Base-by-base conservation (phyloP, 30 jellyfish, hydroid and myxozoan species). In the Nemopilema nomurai region DNA sequence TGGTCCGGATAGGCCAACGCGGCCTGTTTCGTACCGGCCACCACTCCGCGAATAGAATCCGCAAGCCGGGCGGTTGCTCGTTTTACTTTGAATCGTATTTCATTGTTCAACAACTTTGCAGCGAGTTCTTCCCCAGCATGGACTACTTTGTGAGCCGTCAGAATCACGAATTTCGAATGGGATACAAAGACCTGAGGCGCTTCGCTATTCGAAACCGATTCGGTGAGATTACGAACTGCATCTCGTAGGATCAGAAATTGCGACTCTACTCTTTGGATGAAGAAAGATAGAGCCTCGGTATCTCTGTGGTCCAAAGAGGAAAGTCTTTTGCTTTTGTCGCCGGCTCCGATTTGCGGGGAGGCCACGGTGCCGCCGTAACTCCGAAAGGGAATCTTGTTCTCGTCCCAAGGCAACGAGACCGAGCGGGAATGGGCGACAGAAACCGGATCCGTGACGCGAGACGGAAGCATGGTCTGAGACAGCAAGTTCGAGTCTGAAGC, bases 121-220 rank as follows among this genome's bases (percentile, higher is more conserved):
- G 86, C 23, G 30, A 89, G 89, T 64, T 94, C 99, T 71, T 94
- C 97, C 0, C 97, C 99, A 28, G 97, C 94, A 68, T 90, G 97
- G 23, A 94, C 99, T 9, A 94, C 99, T 86, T 94, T 94, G 69
- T 94, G 99, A 24, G 99, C 99, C 4, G 99, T 94, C 77, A 94
- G 76, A 41, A 94, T 94, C 21, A 94, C 96, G 83, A 94, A 94
- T 62, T 94, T 94, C 41, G 99, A 89, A 81, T 94, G 99, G 18
- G 97, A 78, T 16, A 94, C 99, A 76, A 94, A 94, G 3, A 85
- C 77, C 29, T 85, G 97, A 17, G 99, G 99, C 29, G 91, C 90
- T 49, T 89, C 96, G 77, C 87, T 96, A 51, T 94, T 94, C 69
- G 95, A 97, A 27, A 94, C 97, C 17, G 97, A 80, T 81, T 94